Evolutionary conservation across 2,888 invertebrate genomes (phyloP).

Genomic region (Pasiphila rectangulata): DNA sequence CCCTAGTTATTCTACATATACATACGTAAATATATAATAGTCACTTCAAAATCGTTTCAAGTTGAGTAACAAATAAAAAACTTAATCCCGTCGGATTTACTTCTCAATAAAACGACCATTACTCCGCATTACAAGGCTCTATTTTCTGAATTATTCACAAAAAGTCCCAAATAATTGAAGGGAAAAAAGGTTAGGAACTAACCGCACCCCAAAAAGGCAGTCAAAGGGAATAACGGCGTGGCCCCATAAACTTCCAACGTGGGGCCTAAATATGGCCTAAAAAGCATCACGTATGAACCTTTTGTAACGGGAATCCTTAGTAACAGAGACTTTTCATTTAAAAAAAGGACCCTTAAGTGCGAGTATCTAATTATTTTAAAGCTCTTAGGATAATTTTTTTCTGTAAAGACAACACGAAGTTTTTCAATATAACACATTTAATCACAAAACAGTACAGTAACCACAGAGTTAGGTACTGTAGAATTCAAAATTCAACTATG

Average conservation of each 20-base stretch:
- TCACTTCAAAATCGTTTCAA: not conserved
- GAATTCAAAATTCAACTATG: no score
- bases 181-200: constrained; percentile 42
- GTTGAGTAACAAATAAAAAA: constrained; percentile 3
- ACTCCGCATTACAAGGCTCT: constrained; percentile 21
- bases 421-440: no score
- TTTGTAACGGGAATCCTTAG: constrained; percentile 1
- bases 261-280: constrained; percentile 43
- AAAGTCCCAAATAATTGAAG: constrained; percentile 43
- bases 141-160: constrained; percentile 36
- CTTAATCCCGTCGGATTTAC: constrained; percentile 3
- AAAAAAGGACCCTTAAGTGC: no score
- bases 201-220: constrained; percentile 47
- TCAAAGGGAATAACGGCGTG: constrained; percentile 63
- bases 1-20: no score
- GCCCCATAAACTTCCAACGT: constrained; percentile 56
- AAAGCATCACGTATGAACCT: constrained; percentile 5
- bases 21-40: not conserved
- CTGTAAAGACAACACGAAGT: no score
- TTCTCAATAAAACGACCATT: constrained; percentile 9
- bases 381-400: no score
- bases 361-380: no score
- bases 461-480: no score
- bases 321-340: constrained; percentile 2
- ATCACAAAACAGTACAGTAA: no score